Evolutionary conservation across 2,888 invertebrate genomes (phyloP).

Genomic region (Apoda limacodes): DNA sequence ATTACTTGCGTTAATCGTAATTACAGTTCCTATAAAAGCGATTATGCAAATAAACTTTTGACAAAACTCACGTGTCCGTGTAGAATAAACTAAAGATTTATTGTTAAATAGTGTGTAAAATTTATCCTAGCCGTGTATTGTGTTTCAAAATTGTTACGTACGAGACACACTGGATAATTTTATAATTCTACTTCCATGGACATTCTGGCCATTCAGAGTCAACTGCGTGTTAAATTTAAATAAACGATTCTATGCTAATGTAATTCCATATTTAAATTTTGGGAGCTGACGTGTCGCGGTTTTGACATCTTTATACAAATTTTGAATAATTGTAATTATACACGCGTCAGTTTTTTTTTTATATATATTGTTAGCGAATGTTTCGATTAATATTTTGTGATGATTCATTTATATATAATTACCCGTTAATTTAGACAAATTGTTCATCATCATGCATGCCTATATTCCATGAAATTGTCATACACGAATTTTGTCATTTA

Average conservation of each 20-base stretch:
- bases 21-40: conserved; percentile 33
- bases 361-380: conserved; percentile 34
- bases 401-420: conserved; percentile 37
- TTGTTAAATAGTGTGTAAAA: conserved; percentile 65
- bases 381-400: conserved; percentile 27
- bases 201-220: conserved; percentile 46
- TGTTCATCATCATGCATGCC: too few relatives aligned
- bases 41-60: conserved; percentile 49
- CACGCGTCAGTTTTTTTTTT: conserved; percentile 51
- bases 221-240: conserved; percentile 65
- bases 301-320: conserved; percentile 60
- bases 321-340: conserved; percentile 48
- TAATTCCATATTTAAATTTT: conserved; percentile 45
- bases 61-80: conserved; percentile 43
- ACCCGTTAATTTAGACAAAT: too few relatives aligned
- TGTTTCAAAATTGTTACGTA: conserved; percentile 34
- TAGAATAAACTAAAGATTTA: conserved; percentile 42
- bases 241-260: conserved; percentile 49
- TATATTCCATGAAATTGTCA: too few relatives aligned
- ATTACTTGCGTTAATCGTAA: conserved; percentile 33
- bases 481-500: conserved; percentile 12
- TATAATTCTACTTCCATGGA: conserved; percentile 43
- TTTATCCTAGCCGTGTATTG: conserved; percentile 24
- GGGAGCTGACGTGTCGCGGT: conserved; percentile 48
- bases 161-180: conserved; percentile 48